Evolutionary conservation across 2,888 invertebrate species (phyloP), one percentile per base, ranked within the genome.

Genomic region (Listrodromus nycthemerus): DNA sequence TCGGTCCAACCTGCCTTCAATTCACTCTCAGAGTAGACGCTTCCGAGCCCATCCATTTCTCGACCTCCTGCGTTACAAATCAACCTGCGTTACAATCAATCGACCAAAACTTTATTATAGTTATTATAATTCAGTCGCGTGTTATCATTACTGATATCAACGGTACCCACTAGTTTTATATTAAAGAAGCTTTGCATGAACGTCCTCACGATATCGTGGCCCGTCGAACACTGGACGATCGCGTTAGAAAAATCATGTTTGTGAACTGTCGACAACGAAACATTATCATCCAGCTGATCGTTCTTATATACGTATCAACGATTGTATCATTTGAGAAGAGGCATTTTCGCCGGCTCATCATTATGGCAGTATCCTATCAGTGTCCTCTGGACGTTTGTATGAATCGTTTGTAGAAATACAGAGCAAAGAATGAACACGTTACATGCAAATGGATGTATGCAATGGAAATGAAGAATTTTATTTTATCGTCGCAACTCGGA

Each of bases 1-100:
- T 83, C 73, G 69, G 85, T 79, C 65, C 69, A 65, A 67, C 69
- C 41, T 24, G 10, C 67, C 48, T 33, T 58, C 33, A 74, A 69
- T 30, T 80, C 67, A 50, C 61, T 65, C 16, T 37, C 55, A 8
- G 77, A 69, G 45, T 41, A 65, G 52, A 55, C 65, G 63, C 30
- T 10, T 41, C 66, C 83, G 24, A 77, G 50, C 21, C 63, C 70
- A 10, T 70, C 69, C 84, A 84, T 84, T 81, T 55, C 7, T 55
- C 45, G 33, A 13, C 16, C 30, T 27, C 58, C 16, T n/a, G n/a
- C n/a, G n/a, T n/a, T n/a, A n/a, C n/a, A n/a, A n/a, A n/a, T n/a
- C n/a, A n/a, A n/a, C n/a, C 16, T 16, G 30, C 10, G 55, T 30
- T n/a, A 30, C n/a, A 16, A 30, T 13, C 30, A 13, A 1, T 27